Base-by-base conservation (phyloP, 2,888 invertebrate species). In the Drosophila merina region DNA sequence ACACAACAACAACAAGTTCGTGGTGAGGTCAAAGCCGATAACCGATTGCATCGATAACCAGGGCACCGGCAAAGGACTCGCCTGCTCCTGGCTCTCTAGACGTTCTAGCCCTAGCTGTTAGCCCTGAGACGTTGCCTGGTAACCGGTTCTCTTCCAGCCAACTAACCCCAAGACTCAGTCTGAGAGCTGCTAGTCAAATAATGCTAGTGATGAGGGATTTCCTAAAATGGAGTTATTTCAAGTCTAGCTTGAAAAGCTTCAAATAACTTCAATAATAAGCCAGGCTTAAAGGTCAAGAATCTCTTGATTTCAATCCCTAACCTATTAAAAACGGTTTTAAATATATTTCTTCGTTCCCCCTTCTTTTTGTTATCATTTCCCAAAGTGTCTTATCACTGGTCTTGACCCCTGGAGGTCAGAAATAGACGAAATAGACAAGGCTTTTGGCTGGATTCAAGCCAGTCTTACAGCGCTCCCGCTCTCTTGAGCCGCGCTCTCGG, bases 61-160 rank as follows among this genome's bases (percentile, higher is more conserved):
- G 58, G 68, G 57, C 59, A 59, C 72, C 57, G 55, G 52, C 56
- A 20, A 68, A 78, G 82, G 77, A 73, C 28, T 30, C n/a, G 40
- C 45, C 68, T 6, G 38, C 6, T 42, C 60, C 14, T 12, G 30
- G 42, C 57, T 57, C 63, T 63, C 64, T 14, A 20, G 64, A 45
- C 45, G 40, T 38, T 56, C 57, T 74, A 77, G 76, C 59, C 62
- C 68, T 59, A 50, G 45, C 36, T 25, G 31, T 20, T 60, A 60
- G 47, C 50, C 63, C 45, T 50, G 60, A 40, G 40, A 10, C 40
- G 12, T 36, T 60, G 48, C 57, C 59, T 58, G 63, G 59, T 54
- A 72, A 59, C 75, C 72, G 48, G 45, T 59, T 47, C 9, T 28
- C 40, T 42, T 20, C 8, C 1, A 20, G 42, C 63, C 47, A 36